Percentiles rank a stretch among this genome's conserved stretches.
phyloP scores from a whole-genome alignment of 2,888 invertebrate genomes.

The Drosophila pegasa region DNA sequence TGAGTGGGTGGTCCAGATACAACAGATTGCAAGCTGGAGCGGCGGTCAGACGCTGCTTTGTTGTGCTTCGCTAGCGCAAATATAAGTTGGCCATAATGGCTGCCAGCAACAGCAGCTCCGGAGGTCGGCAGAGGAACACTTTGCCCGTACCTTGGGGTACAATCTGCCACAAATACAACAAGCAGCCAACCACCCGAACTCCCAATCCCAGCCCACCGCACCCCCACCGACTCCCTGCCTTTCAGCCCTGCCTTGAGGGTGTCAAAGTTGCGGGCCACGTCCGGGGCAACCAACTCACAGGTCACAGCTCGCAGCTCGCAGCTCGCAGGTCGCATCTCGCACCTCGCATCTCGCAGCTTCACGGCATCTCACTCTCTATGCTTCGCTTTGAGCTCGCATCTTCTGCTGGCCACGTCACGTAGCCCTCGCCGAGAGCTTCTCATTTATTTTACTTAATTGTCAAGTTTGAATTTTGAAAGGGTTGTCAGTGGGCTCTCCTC shows the following conservation, averaged over 20 bases:
- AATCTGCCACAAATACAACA: slow-evolving; percentile 71
- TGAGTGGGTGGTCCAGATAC: slow-evolving; percentile 25
- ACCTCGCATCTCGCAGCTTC: slow-evolving; percentile 2
- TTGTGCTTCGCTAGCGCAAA: slow-evolving; percentile 71
- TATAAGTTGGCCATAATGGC: slow-evolving; percentile 80
- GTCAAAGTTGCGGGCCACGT: slow-evolving; percentile 69
- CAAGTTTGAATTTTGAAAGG: slow-evolving; percentile 78
- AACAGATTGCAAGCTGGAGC: slow-evolving; percentile 11
- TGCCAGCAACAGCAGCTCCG: slow-evolving; percentile 65
- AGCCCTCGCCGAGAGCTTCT: slow-evolving; percentile 63
- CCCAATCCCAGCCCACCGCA: not conserved
- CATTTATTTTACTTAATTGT: slow-evolving; percentile 83
- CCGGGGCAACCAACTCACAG: slow-evolving; percentile 41
- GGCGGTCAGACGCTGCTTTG: slow-evolving; percentile 57
- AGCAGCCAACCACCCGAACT: slow-evolving; percentile 15
- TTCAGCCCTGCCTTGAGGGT: slow-evolving; percentile 47
- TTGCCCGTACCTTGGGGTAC: slow-evolving; percentile 73
- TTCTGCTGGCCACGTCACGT: slow-evolving; percentile 69
- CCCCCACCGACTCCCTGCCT: slow-evolving; percentile 7
- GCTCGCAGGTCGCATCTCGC: slow-evolving; percentile 10
- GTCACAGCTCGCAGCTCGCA: slow-evolving; percentile 37
- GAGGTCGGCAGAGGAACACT: slow-evolving; percentile 27
- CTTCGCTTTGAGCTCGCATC: slow-evolving; percentile 53
- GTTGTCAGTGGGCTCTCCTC: slow-evolving; percentile 60
- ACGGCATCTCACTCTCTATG: not conserved